phyloP scores from a whole-genome alignment of 2,113 vertebrate genomes.

The Sakesphorus luctuosus region DNA sequence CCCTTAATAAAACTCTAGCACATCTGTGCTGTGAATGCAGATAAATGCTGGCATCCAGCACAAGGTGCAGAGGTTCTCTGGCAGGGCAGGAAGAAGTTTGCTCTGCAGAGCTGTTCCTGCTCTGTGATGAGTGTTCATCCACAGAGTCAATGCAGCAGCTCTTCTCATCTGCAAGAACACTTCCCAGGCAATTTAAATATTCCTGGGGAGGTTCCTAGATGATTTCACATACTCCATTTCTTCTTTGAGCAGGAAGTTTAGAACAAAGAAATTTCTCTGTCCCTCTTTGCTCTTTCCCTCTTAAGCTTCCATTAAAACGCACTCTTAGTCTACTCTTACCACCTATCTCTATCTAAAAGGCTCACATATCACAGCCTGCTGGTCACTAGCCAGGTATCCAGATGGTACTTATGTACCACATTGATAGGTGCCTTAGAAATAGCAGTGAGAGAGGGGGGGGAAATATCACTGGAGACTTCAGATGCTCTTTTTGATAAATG shows the following conservation, averaged over 20 bases:
- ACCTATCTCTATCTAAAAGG: not conserved
- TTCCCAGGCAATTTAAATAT: not conserved
- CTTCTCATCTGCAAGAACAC: not conserved
- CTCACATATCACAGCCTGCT: not conserved
- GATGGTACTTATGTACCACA: conserved; percentile 8
- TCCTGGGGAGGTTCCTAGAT: not conserved
- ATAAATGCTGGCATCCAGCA: not conserved
- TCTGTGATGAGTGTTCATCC: not conserved
- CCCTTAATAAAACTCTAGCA: not conserved
- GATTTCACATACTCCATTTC: not conserved
- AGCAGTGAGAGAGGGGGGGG: not conserved
- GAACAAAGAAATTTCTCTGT: not conserved
- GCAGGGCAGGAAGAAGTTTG: not conserved
- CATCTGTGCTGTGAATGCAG: not conserved
- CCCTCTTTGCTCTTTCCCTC: not conserved
- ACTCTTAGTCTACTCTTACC: not conserved
- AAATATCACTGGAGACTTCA: conserved; percentile 6
- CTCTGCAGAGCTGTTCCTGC: not conserved
- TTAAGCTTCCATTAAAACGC: not conserved
- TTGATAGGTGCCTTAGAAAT: conserved; percentile 31
- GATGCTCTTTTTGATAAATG: conserved; percentile 31
- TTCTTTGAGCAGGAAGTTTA: not conserved
- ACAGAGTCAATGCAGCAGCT: not conserved
- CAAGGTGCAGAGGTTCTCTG: not conserved
- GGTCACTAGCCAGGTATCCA: conserved; percentile 52